Conservation (phyloP, 2,797 vertebrate species). For the Danio aesculapii region DNA sequence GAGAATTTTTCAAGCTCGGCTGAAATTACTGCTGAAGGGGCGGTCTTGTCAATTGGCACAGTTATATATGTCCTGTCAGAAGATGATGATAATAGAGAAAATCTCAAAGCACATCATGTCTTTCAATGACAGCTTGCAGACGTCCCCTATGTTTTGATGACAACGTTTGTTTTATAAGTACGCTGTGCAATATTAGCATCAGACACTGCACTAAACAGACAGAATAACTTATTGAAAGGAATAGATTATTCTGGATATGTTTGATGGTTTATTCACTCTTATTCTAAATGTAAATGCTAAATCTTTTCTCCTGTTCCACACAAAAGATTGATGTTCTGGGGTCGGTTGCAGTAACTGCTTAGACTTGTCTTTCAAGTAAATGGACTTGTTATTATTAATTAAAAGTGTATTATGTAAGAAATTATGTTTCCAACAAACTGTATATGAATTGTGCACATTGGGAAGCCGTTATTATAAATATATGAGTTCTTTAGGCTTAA, state of each 20-base stretch:
- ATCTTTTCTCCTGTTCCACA: background rate
- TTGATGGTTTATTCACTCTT: background rate
- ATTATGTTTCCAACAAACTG: no score
- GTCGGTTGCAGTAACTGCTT: no score
- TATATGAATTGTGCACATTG: no score
- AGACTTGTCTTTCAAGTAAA: no score
- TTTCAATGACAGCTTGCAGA: conserved; percentile 65
- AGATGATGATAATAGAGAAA: conserved; percentile 63
- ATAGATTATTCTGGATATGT: background rate
- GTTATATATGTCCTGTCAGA: conserved; percentile 62
- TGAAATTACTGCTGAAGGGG: conserved; percentile 63
- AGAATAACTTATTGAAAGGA: conserved; percentile 3
- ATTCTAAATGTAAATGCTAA: background rate
- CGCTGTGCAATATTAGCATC: conserved; percentile 6
- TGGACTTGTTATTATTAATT: no score
- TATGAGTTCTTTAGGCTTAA: no score
- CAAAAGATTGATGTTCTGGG: background rate
- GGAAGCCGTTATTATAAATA: no score
- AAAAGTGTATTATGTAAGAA: no score
- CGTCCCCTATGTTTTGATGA: conserved; percentile 15
- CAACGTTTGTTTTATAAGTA: conserved; percentile 3
- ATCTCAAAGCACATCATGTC: conserved; percentile 67
- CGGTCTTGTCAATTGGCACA: conserved; percentile 60
- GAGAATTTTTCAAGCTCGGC: conserved; percentile 62
- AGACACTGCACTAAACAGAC: background rate